Conservation (phyloP, 1,140 invertebrate species). For the Protaetia brevitarsis region DNA sequence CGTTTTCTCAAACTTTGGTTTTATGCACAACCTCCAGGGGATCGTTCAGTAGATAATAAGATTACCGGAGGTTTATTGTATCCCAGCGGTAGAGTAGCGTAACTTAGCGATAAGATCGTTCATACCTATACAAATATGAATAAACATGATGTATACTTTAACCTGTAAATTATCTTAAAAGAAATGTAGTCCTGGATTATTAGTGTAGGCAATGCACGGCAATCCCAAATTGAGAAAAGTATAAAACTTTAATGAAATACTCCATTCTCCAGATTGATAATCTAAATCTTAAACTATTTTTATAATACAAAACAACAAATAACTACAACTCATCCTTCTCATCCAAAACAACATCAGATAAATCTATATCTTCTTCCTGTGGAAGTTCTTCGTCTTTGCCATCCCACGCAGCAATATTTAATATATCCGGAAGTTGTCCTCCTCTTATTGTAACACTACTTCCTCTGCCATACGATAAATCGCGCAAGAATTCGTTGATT, state of each 20-base stretch:
- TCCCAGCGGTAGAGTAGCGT: neutral
- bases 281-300: neutral
- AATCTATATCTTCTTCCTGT: slow-evolving; percentile 16
- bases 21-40: slow-evolving; percentile 9
- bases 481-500: slow-evolving; percentile 53
- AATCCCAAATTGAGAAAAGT: too few species aligned
- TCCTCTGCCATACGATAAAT: neutral
- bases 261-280: neutral
- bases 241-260: neutral
- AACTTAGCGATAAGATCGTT: neutral
- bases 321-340: slow-evolving; percentile 20
- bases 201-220: too few species aligned
- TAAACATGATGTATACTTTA: neutral
- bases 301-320: neutral
- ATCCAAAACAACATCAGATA: neutral
- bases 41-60: slow-evolving; percentile 5
- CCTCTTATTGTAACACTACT: neutral
- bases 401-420: neutral
- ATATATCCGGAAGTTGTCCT: neutral
- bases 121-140: neutral
- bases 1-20: slow-evolving; percentile 18
- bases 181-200: too few species aligned
- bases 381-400: slow-evolving; percentile 15
- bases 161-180: too few species aligned
- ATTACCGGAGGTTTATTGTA: slow-evolving; percentile 14